Conservation (phyloP, 2,888 invertebrate species). For the Cheilosia pagana region DNA sequence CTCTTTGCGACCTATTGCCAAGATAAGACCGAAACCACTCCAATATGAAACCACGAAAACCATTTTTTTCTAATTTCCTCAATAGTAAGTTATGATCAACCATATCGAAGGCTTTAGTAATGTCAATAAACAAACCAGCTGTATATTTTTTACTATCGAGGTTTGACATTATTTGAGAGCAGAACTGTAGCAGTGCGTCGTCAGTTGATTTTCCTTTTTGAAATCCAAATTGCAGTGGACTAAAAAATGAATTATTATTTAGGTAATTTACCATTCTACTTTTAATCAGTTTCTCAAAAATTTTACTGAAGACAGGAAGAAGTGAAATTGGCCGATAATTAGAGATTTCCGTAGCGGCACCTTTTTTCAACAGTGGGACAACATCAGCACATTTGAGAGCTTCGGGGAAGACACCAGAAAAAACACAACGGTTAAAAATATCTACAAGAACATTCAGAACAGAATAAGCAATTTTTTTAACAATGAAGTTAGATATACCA, state of each 20-base stretch:
- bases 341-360: too few species aligned
- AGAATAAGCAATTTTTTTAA: not conserved
- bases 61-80: too few species aligned
- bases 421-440: not conserved
- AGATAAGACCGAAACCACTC: too few species aligned
- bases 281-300: too few species aligned
- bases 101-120: too few species aligned
- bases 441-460: not conserved
- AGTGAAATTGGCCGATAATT: not conserved
- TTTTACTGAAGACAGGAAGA: not conserved
- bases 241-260: conserved; percentile 5
- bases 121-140: too few species aligned
- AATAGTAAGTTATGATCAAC: too few species aligned
- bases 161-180: conserved; percentile 9
- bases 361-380: not conserved
- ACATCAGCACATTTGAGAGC: not conserved
- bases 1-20: too few species aligned
- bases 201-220: conserved; percentile 29
- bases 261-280: conserved; percentile 14
- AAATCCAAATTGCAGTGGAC: conserved; percentile 28
- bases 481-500: not conserved
- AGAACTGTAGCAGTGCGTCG: conserved; percentile 27
- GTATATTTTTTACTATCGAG: conserved; percentile 19
- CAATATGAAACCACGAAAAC: too few species aligned
- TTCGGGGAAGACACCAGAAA: not conserved